These are phyloP conservation scores for Masnerella sp. DNA, from an alignment of 2,888 invertebrate species.

Conservation along the genomic window DNA sequence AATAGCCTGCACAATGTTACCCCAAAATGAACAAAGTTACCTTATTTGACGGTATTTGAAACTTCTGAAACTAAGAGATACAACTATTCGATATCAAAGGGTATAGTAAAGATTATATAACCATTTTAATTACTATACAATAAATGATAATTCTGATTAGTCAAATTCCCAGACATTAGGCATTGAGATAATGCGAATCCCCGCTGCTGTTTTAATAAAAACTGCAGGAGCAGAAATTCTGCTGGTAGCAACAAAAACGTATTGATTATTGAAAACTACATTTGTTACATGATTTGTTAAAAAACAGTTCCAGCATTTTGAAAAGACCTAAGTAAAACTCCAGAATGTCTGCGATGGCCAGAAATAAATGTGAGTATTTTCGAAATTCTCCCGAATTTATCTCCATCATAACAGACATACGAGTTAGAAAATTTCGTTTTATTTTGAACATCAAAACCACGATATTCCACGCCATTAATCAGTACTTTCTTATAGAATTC, in stretches of 20 bases:
- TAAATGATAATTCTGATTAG: too few relatives aligned
- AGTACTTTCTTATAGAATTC: background rate
- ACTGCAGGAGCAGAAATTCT: conserved; percentile 6
- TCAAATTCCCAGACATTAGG: conserved; percentile 21
- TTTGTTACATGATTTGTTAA: conserved; percentile 8
- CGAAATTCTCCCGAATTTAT: conserved; percentile 11
- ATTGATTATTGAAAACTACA: background rate
- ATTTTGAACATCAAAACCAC: background rate
- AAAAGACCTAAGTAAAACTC: conserved; percentile 7
- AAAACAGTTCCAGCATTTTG: background rate
- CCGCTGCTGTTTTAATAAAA: conserved; percentile 1
- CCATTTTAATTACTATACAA: too few relatives aligned
- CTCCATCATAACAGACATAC: conserved; percentile 8
- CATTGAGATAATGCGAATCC: conserved; percentile 3
- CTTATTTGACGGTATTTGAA: too few relatives aligned
- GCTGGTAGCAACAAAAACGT: background rate
- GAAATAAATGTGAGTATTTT: conserved; percentile 5
- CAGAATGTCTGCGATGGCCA: background rate
- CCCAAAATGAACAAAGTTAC: too few relatives aligned
- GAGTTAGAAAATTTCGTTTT: conserved; percentile 18
- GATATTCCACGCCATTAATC: conserved; percentile 12
- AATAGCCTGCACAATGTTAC: too few relatives aligned
- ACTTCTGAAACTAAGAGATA: too few relatives aligned
- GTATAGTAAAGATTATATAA: background rate
- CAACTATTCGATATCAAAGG: background rate